These are phyloP conservation scores for Rhabdophis nuchalis DNA, from an alignment of 2,797 vertebrate species.

Conservation along the genomic window DNA sequence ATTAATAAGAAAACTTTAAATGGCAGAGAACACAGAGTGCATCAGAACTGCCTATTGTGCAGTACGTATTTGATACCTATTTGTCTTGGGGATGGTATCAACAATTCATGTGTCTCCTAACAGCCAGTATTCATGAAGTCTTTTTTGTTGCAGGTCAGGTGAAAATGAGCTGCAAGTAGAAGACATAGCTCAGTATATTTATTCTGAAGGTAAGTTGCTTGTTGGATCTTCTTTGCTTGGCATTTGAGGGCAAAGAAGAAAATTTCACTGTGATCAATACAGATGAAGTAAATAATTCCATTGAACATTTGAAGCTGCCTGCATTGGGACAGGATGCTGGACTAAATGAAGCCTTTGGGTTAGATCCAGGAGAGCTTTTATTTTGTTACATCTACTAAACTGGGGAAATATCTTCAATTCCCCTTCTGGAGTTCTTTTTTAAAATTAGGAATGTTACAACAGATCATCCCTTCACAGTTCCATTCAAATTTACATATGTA, in stretches of 20 bases:
- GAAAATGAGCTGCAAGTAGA: constrained; percentile 23
- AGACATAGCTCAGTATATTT: background rate
- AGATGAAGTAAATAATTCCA: background rate
- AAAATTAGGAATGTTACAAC: background rate
- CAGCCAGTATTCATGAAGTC: background rate
- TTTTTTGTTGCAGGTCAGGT: constrained; percentile 12
- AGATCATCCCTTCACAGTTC: background rate
- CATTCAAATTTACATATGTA: background rate
- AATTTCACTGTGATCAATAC: background rate
- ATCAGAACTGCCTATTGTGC: background rate
- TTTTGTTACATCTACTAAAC: background rate
- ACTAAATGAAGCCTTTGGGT: background rate
- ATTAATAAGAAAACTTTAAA: background rate
- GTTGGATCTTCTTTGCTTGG: background rate
- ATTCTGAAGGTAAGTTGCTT: constrained; percentile 9
- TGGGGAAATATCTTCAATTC: background rate
- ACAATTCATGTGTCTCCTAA: background rate
- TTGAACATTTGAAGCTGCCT: background rate
- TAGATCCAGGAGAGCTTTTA: background rate
- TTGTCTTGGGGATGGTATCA: background rate
- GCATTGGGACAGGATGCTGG: background rate
- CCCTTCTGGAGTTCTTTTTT: background rate
- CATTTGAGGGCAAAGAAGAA: background rate
- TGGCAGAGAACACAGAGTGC: background rate
- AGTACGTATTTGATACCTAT: background rate